phyloP scores from a whole-genome alignment of 1,140 invertebrate genomes.

The Hestina assimilis region DNA sequence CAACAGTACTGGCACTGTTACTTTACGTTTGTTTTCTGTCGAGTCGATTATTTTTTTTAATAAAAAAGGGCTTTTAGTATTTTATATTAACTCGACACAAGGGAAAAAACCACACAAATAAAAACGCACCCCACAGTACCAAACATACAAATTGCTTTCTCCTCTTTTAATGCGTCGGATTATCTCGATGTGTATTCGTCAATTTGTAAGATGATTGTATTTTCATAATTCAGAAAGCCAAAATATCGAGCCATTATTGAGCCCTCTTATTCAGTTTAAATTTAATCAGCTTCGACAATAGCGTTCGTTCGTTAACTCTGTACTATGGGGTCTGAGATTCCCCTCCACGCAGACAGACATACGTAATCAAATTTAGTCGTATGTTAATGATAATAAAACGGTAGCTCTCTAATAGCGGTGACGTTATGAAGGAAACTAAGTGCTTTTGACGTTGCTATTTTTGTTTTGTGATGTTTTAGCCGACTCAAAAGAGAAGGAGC shows the following conservation, averaged over 20 bases:
- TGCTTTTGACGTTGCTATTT: too few species aligned
- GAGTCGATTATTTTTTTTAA: too few species aligned
- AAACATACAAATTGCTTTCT: background rate
- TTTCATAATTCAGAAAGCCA: slow-evolving; percentile 14
- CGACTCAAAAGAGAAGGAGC: too few species aligned
- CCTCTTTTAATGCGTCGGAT: background rate
- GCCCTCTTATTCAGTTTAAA: slow-evolving; percentile 31
- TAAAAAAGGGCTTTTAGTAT: background rate
- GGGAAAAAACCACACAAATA: background rate
- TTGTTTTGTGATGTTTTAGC: too few species aligned
- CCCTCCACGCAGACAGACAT: slow-evolving; percentile 26
- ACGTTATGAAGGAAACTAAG: too few species aligned
- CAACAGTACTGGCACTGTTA: too few species aligned
- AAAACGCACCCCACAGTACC: background rate
- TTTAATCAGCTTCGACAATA: slow-evolving; percentile 40
- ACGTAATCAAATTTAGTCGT: slow-evolving; percentile 34
- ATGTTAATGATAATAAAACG: background rate
- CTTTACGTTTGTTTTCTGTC: background rate
- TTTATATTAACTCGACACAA: background rate
- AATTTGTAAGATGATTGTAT: slow-evolving; percentile 8
- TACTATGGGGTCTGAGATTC: slow-evolving; percentile 16
- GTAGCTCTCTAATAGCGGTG: too few species aligned
- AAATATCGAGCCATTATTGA: slow-evolving; percentile 20
- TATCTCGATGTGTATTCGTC: slow-evolving; percentile 5
- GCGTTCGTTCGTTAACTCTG: slow-evolving; percentile 32